These are phyloP conservation scores for Aphelocoma californica DNA, from an alignment of 2,797 vertebrate species.

Conservation along the genomic window DNA sequence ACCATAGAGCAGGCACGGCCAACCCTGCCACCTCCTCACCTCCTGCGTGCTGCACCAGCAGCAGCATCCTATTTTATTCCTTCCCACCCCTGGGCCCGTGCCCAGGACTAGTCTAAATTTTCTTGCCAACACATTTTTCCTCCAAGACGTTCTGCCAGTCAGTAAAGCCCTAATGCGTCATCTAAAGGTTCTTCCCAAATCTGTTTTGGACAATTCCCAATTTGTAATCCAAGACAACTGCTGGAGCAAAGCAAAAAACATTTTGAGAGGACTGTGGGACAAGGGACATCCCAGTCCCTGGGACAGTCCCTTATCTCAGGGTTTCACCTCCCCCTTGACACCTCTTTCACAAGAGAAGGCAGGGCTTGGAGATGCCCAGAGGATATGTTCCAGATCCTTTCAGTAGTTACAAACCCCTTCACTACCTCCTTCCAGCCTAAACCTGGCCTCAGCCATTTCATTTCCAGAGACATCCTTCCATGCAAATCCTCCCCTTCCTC, in stretches of 20 bases:
- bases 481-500: conserved; percentile 45
- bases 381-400: neutral
- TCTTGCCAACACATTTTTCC: conserved; percentile 22
- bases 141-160: conserved; percentile 24
- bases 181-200: conserved; percentile 28
- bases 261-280: neutral
- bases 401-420: neutral
- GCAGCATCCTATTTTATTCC: conserved; percentile 1
- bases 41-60: neutral
- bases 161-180: neutral
- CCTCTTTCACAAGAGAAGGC: neutral
- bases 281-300: neutral
- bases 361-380: neutral
- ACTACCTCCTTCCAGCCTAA: neutral
- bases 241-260: neutral
- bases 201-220: conserved; percentile 6
- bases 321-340: neutral
- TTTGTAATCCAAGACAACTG: conserved; percentile 5
- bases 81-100: neutral
- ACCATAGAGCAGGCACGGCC: neutral
- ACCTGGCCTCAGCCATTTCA: neutral
- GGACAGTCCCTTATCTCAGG: neutral
- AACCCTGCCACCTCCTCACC: neutral
- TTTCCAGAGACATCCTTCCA: conserved; percentile 40
- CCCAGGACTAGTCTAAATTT: conserved; percentile 16